A percentile compares a stretch with the other conserved stretches of the same genome.
Evolutionary conservation across 2,888 invertebrate genomes (phyloP).

Genomic region (Synanthedon vespiformis): DNA sequence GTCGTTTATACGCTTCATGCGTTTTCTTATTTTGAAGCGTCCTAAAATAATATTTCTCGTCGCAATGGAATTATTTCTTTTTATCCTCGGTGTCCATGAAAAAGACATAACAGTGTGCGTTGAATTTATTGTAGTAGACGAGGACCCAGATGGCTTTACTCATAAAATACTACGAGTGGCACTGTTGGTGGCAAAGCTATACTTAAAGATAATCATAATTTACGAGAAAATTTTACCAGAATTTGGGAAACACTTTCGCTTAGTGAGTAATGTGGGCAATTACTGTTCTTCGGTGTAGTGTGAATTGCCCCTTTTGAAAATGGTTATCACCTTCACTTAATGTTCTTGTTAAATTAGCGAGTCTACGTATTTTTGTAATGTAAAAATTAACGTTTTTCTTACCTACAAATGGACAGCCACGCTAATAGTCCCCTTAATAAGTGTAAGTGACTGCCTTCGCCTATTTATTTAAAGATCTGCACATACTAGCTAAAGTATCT

Average conservation of each 20-base stretch:
- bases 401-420: too few relatives aligned
- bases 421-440: too few relatives aligned
- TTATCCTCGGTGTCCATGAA: conserved; percentile 57
- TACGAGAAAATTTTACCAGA: conserved; percentile 49
- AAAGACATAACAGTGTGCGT: conserved; percentile 61
- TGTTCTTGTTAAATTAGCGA: too few relatives aligned
- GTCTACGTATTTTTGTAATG: too few relatives aligned
- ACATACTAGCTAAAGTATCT: too few relatives aligned
- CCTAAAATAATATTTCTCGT: conserved; percentile 40
- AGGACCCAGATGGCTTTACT: conserved; percentile 65
- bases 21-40: too few relatives aligned
- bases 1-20: background rate
- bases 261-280: conserved; percentile 45
- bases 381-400: too few relatives aligned
- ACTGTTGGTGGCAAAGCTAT: conserved; percentile 47
- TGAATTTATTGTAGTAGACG: conserved; percentile 63
- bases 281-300: conserved; percentile 39
- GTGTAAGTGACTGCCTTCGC: too few relatives aligned
- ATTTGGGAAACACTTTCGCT: conserved; percentile 48
- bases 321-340: background rate
- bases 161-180: conserved; percentile 66
- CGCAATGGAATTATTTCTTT: conserved; percentile 53
- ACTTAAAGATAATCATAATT: conserved; percentile 70
- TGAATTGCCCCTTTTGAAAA: conserved; percentile 19
- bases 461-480: too few relatives aligned